Evolutionary conservation across 2,797 vertebrate species (phyloP), one percentile per base, ranked within the genome.

Genomic region (Aulostomus chinensis): DNA sequence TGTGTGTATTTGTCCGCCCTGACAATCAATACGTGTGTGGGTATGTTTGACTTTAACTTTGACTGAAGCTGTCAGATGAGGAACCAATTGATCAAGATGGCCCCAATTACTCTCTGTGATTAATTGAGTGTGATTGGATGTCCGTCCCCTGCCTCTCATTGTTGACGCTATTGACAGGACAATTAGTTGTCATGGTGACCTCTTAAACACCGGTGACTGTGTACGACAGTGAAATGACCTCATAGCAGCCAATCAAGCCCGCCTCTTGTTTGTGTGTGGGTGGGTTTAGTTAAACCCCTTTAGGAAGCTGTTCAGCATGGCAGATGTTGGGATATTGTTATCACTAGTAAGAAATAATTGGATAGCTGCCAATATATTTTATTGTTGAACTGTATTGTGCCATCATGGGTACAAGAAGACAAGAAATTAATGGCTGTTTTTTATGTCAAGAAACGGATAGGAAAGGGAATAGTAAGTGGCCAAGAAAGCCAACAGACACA

Each of bases 121-220:
- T 86, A 81, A 86, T 81, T 78, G 62, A 61, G 45, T 75, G 70
- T 47, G 80, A 88, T 83, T 87, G 78, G 81, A 68, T 47, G 64
- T 71, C n/a, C 47, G 37, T 74, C 58, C 37, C 33, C 36, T 36
- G 65, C 66, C 74, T 61, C 47, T 62, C 78, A 63, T 71, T 34
- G 28, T 58, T 70, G 57, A 43, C 9, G 15, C 42, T 85, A 87
- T 87, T 83, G 81, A 81, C 80, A 55, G 57, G 51, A 55, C 74
- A 83, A 87, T 89, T 84, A 76, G 77, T 86, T 84, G 57, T 77
- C 32, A 12, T 81, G 72, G 80, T 35, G 64, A 82, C 73, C 9
- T 13, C 52, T 83, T 77, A 78, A 81, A 72, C 59, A 68, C 75
- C 75, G 58, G 51, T 71, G 56, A 78, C 68, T 66, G 54, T 54